phyloP scores from a whole-genome alignment of 2,888 invertebrate genomes.

The Galerucella calmariensis region DNA sequence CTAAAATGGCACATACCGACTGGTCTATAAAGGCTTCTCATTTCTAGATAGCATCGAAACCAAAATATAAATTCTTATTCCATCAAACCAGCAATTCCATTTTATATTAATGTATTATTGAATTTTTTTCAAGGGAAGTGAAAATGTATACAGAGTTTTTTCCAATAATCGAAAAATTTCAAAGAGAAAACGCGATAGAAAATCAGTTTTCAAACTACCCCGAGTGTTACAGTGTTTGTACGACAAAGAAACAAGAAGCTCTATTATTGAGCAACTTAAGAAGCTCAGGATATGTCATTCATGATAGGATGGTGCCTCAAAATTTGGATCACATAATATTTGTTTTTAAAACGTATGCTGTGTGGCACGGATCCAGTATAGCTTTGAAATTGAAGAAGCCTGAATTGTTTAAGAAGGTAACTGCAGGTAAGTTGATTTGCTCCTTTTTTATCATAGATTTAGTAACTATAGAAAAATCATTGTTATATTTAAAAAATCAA shows the following conservation, averaged over 20 bases:
- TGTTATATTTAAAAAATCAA: too few relatives aligned
- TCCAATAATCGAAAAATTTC: slow-evolving; percentile 47
- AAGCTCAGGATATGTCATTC: slow-evolving; percentile 48
- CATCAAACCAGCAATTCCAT: too few relatives aligned
- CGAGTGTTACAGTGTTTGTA: slow-evolving; percentile 49
- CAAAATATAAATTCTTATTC: too few relatives aligned
- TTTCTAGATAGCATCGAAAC: too few relatives aligned
- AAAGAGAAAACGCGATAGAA: slow-evolving; percentile 37
- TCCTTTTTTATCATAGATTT: too few relatives aligned
- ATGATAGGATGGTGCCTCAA: slow-evolving; percentile 50
- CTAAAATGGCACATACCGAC: too few relatives aligned
- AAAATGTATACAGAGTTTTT: slow-evolving; percentile 50
- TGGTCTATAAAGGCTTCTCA: too few relatives aligned
- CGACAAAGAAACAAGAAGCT: slow-evolving; percentile 49
- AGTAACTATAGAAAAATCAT: too few relatives aligned
- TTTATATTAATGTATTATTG: too few relatives aligned
- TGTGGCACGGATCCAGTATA: slow-evolving; percentile 50
- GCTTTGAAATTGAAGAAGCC: slow-evolving; percentile 48
- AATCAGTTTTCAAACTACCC: slow-evolving; percentile 44
- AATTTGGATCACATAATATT: slow-evolving; percentile 51
- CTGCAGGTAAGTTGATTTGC: slow-evolving; percentile 41
- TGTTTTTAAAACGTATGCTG: slow-evolving; percentile 48
- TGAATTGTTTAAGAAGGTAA: slow-evolving; percentile 45
- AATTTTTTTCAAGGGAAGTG: slow-evolving; percentile 42
- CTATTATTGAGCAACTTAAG: slow-evolving; percentile 53